A percentile compares a stretch with the other conserved stretches of the same genome.
phyloP scores from a whole-genome alignment of 2,888 invertebrate species.

The Ochropleura plecta region DNA sequence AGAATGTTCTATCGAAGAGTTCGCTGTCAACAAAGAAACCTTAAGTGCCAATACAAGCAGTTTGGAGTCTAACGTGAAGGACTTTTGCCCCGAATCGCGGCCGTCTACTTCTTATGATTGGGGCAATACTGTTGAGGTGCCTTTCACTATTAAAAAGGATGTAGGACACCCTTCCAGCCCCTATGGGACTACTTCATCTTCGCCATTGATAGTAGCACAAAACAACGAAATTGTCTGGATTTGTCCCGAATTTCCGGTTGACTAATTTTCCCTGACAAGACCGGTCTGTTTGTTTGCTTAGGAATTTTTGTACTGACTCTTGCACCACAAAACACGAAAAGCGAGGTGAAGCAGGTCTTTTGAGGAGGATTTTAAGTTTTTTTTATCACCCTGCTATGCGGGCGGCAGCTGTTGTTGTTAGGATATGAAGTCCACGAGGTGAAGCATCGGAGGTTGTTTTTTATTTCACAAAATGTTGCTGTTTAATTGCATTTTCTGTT shows the following conservation, averaged over 20 bases:
- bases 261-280: neutral
- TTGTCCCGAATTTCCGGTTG: neutral
- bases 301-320: neutral
- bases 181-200: neutral
- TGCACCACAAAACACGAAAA: neutral
- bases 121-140: neutral
- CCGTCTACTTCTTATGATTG: neutral
- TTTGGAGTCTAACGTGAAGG: constrained; percentile 2
- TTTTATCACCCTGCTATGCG: neutral
- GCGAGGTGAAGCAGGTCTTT: neutral
- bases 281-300: neutral
- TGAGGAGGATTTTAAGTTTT: neutral
- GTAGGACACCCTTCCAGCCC: neutral
- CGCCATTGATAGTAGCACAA: neutral
- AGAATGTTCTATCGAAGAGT: neutral
- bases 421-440: neutral
- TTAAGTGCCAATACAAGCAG: neutral
- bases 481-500: neutral
- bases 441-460: neutral
- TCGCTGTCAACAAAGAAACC: neutral
- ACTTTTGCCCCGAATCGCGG: neutral
- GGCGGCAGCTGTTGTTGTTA: neutral
- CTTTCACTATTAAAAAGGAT: neutral
- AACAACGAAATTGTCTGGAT: neutral
- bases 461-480: neutral